A percentile compares a stretch with the other conserved stretches of the same genome.
Conservation (phyloP, 2,113 vertebrate genomes). For the Rhea pennata region DNA sequence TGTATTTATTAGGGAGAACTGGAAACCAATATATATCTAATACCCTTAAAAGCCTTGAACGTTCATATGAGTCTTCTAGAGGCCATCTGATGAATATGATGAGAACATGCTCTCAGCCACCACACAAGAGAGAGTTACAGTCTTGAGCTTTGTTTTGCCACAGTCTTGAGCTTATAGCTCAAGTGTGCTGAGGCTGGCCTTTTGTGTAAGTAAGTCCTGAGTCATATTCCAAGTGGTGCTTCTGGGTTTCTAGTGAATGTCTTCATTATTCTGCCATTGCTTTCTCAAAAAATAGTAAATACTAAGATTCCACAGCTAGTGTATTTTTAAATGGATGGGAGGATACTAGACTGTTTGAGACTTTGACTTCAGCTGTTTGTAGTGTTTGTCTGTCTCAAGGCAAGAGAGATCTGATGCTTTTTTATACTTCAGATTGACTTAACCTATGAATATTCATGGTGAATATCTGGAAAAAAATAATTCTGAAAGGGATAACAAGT, state of each 20-base stretch:
- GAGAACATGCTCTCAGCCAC: not conserved
- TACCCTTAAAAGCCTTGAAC: not conserved
- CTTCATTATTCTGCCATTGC: not conserved
- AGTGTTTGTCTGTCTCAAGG: not conserved
- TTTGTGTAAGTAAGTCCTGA: not conserved
- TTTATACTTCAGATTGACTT: not conserved
- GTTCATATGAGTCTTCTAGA: not conserved
- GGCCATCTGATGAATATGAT: not conserved
- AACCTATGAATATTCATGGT: not conserved
- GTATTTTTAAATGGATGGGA: not conserved
- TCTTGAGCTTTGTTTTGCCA: not conserved
- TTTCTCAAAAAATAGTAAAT: not conserved
- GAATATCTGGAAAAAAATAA: not conserved
- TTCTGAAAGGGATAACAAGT: not conserved
- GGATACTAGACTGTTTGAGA: not conserved
- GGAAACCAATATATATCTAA: not conserved
- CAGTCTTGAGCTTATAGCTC: not conserved
- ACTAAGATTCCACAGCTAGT: not conserved
- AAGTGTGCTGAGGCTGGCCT: not conserved
- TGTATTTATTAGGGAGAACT: not conserved
- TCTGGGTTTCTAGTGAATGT: not conserved
- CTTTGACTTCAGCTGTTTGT: not conserved
- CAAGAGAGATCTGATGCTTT: not conserved
- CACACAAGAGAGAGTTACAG: not conserved
- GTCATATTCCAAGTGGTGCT: not conserved